These are phyloP conservation scores for Uropetala carovei DNA, from an alignment of 2,888 invertebrate genomes.

Conservation along the genomic window DNA sequence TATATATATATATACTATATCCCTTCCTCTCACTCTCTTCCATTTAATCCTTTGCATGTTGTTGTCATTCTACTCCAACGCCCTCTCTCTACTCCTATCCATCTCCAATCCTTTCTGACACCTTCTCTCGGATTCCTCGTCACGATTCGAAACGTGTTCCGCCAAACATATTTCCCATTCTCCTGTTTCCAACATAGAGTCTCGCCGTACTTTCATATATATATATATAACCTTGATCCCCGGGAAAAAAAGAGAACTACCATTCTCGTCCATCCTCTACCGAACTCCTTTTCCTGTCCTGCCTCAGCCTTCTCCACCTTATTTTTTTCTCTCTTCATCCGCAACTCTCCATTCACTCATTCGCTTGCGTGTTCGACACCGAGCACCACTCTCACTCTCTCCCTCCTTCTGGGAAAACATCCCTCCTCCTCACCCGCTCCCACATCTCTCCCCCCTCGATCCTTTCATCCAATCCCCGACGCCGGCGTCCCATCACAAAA, in stretches of 20 bases:
- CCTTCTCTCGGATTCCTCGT: not conserved
- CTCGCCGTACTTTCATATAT: not conserved
- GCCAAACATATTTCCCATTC: conserved; percentile 7
- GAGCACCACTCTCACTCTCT: too few species aligned
- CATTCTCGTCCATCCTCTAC: not conserved
- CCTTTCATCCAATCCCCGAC: too few species aligned
- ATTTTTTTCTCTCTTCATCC: not conserved
- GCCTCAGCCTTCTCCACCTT: not conserved
- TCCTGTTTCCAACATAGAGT: not conserved
- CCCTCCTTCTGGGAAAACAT: too few species aligned
- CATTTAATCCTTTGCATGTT: not conserved
- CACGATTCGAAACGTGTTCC: conserved; percentile 48
- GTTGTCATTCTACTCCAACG: not conserved
- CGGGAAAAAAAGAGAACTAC: not conserved
- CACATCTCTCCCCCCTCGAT: too few species aligned
- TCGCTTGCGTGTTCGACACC: too few species aligned
- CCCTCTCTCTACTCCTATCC: not conserved
- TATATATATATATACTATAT: too few species aligned
- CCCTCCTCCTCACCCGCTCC: too few species aligned
- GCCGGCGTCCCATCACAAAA: too few species aligned
- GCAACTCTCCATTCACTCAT: not conserved
- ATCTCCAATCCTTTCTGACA: not conserved
- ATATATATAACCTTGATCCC: not conserved
- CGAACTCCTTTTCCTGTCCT: not conserved
- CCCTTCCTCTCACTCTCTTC: conserved; percentile 1